phyloP scores from a whole-genome alignment of 2,113 vertebrate genomes.

The Panthera tigris region DNA sequence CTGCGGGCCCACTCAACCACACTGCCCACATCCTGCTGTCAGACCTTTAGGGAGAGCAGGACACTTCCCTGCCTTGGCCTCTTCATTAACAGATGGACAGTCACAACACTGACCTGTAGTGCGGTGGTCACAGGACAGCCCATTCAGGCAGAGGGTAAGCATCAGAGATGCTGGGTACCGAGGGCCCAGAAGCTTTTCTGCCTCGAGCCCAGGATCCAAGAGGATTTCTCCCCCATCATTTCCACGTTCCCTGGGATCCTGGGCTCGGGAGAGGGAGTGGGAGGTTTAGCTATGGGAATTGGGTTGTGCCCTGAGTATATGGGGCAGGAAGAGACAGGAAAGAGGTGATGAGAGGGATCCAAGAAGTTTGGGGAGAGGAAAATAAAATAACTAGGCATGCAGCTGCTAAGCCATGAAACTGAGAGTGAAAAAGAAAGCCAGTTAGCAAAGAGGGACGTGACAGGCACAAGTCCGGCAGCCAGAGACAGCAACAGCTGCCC shows the following conservation, averaged over 20 bases:
- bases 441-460: background rate
- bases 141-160: background rate
- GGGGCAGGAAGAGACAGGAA: background rate
- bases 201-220: background rate
- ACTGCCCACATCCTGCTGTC: background rate
- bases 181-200: background rate
- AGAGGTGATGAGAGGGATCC: background rate
- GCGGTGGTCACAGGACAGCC: background rate
- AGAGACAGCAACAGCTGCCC: conserved; percentile 40
- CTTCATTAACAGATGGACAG: background rate
- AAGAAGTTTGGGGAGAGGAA: background rate
- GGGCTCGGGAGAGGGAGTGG: background rate
- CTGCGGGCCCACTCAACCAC: background rate
- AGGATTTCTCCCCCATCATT: background rate
- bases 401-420: conserved; percentile 29
- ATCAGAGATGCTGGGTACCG: background rate
- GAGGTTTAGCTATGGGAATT: background rate
- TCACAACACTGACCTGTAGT: background rate
- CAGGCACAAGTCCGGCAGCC: background rate
- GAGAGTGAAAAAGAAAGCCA: background rate
- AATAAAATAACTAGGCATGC: conserved; percentile 24
- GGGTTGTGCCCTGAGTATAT: background rate
- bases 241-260: background rate
- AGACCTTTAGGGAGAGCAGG: background rate
- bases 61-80: no score